Evolutionary conservation across 1,140 invertebrate species (phyloP), one percentile per base, ranked within the genome.

Genomic region (Catajapyx aquilonaris): DNA sequence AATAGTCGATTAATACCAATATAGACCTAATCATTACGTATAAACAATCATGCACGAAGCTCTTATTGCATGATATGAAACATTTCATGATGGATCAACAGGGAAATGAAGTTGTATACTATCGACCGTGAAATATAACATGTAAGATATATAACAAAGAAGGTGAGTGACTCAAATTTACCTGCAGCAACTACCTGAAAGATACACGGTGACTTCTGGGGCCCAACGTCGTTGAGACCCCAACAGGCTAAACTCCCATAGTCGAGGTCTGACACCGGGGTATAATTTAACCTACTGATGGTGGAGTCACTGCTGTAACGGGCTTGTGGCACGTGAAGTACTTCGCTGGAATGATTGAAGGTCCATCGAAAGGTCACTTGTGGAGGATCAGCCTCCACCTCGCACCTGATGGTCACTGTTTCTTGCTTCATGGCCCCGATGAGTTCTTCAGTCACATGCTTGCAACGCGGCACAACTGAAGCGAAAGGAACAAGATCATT

Each of bases 181-280:
- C 78, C 77, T 61, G 77, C 76, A 20, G 77, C 71, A 40, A 78
- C 62, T 41, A 86, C 68, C 55, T 85, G 80, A 57, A 84, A 86
- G 39, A 83, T 60, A 53, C 83, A 90, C n/a, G 81, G 81, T 18
- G 72, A 65, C 49, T 73, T 71, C 57, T 86, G 81, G 43, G 68
- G 65, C 19, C 83, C 83, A 25, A 86, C 75, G 23, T 69, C 66
- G 58, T 87, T 87, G 46, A 65, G 67, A 2, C 73, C 83, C 65
- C 76, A 85, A 52, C 83, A 90, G 18, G 78, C 73, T 7, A 87
- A 60, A 11, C 76, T 83, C 25, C 84, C 84, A 51, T 87, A 88
- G 57, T 87, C 81, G 57, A 84, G 69, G 55, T 86, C 81, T 9
- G 73, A 73, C 18, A 69, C 69, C 2, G 83, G 83, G 1, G 80